A percentile compares a stretch with the other conserved stretches of the same genome.
Evolutionary conservation across 2,113 vertebrate species (phyloP).

Genomic region (Damaliscus lunatus): DNA sequence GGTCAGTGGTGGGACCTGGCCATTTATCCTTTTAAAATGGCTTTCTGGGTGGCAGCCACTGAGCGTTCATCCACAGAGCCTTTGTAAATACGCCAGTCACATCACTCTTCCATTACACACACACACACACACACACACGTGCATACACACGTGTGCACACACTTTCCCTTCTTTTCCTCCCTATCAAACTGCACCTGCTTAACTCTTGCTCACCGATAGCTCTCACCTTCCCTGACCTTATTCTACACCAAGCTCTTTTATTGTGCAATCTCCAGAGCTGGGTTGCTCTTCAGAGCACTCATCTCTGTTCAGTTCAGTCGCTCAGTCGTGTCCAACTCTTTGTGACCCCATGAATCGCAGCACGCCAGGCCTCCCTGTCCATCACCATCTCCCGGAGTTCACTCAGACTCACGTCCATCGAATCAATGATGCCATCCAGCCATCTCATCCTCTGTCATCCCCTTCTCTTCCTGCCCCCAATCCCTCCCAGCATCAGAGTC

Average conservation of each 20-base stretch:
- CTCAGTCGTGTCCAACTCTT: too few relatives aligned
- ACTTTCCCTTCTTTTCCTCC: neutral
- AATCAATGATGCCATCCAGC: too few relatives aligned
- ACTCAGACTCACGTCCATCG: too few relatives aligned
- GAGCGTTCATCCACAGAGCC: neutral
- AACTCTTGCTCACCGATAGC: neutral
- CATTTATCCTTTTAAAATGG: neutral
- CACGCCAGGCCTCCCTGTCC: too few relatives aligned
- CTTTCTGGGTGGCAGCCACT: neutral
- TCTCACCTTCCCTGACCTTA: neutral
- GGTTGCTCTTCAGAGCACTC: neutral
- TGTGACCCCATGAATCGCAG: too few relatives aligned
- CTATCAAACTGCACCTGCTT: neutral
- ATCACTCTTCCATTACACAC: neutral
- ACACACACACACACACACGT: neutral
- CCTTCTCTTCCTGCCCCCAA: too few relatives aligned
- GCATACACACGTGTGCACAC: neutral
- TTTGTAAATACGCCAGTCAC: neutral
- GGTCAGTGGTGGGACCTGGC: rapidly evolving
- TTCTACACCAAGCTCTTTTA: neutral
- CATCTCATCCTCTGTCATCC: too few relatives aligned
- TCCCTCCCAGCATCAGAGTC: too few relatives aligned
- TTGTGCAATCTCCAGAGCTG: neutral
- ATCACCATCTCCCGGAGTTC: too few relatives aligned
- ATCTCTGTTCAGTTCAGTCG: neutral